These are phyloP conservation scores for Drosophila recens DNA, from an alignment of 2,888 invertebrate genomes.

Conservation along the genomic window DNA sequence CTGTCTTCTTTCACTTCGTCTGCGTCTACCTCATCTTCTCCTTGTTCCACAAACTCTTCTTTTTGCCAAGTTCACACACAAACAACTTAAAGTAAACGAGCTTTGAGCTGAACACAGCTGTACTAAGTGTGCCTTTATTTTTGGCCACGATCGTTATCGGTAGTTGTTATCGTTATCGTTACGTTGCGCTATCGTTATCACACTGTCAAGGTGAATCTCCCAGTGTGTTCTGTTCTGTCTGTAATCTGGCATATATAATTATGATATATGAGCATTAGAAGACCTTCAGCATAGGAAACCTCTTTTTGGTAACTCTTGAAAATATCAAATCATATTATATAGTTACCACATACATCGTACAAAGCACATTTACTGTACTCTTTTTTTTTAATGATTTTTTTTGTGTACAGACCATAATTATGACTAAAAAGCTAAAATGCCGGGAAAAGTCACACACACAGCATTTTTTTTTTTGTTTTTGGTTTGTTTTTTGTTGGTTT, in stretches of 20 bases:
- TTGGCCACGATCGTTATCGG: slow-evolving; percentile 15
- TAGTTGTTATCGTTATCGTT: slow-evolving; percentile 18
- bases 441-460: slow-evolving; percentile 63
- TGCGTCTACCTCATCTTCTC: background rate
- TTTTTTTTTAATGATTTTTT: slow-evolving; percentile 17
- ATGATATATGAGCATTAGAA: slow-evolving; percentile 46
- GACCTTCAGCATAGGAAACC: slow-evolving; percentile 27
- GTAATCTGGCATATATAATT: slow-evolving; percentile 38
- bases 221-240: slow-evolving; percentile 11
- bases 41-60: background rate
- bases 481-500: slow-evolving; percentile 4
- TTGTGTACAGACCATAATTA: slow-evolving; percentile 42
- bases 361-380: slow-evolving; percentile 16
- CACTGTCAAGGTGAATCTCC: slow-evolving; percentile 64
- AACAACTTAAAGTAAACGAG: slow-evolving; percentile 2
- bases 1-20: slow-evolving; percentile 1
- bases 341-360: background rate
- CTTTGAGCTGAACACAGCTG: slow-evolving; percentile 39
- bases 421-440: slow-evolving; percentile 56
- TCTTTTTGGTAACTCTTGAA: slow-evolving; percentile 1
- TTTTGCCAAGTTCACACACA: slow-evolving; percentile 14
- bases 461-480: slow-evolving; percentile 33
- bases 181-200: slow-evolving; percentile 27
- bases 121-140: slow-evolving; percentile 22
- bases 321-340: slow-evolving; percentile 5